phyloP scores from a whole-genome alignment of 2,797 vertebrate genomes.

The Fundulus diaphanus region DNA sequence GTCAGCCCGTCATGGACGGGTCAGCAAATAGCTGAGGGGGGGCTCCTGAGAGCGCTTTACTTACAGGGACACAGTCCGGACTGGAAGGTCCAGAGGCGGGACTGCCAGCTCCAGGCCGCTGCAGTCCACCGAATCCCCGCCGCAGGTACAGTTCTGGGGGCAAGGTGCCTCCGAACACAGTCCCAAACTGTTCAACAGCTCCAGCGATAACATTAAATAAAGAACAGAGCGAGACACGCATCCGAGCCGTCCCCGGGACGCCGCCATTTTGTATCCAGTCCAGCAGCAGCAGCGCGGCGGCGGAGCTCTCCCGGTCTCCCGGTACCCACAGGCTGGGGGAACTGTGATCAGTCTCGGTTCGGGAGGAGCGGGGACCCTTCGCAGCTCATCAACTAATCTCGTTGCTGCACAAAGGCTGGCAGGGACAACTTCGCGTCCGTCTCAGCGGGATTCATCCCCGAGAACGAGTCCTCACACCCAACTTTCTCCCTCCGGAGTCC shows the following conservation, averaged over 20 bases:
- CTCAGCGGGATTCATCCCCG: constrained; percentile 51
- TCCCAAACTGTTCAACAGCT: constrained; percentile 59
- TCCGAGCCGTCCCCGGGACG: constrained; percentile 78
- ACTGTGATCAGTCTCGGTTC: constrained; percentile 42
- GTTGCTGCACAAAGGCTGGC: not conserved
- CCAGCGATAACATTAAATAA: constrained; percentile 75
- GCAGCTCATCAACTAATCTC: constrained; percentile 40
- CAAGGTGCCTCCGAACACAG: constrained; percentile 69
- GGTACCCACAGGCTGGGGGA: constrained; percentile 58
- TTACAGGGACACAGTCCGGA: constrained; percentile 87
- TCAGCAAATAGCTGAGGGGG: constrained; percentile 63
- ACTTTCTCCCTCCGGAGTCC: constrained; percentile 55
- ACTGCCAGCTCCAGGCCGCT: constrained; percentile 81
- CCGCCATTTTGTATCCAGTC: constrained; percentile 89
- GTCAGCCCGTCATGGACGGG: constrained; percentile 48
- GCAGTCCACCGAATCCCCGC: constrained; percentile 85
- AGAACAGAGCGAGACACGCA: constrained; percentile 70
- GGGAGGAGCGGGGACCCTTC: constrained; percentile 14
- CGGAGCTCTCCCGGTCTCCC: constrained; percentile 64
- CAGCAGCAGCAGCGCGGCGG: constrained; percentile 75
- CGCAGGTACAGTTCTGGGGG: constrained; percentile 86
- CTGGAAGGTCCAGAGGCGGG: constrained; percentile 85
- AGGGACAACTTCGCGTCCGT: constrained; percentile 28
- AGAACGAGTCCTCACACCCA: constrained; percentile 62
- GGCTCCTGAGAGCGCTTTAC: constrained; percentile 64